Percentiles rank a stretch among this genome's conserved stretches.
Conservation (phyloP, 2,888 invertebrate genomes). For the Petrolisthes cinctipes region DNA sequence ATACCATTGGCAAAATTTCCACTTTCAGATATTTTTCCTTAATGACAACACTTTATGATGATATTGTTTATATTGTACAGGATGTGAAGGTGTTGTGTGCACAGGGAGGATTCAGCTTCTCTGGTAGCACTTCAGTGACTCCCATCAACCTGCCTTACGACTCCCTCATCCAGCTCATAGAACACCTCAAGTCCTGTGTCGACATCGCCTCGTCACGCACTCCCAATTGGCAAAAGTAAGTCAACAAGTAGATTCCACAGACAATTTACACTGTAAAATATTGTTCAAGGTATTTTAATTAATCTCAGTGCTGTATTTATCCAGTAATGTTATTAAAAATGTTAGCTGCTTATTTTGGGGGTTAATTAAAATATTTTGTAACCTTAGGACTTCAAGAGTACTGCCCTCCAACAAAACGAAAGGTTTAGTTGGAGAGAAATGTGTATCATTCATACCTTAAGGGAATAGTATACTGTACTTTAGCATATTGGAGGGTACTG, state of each 20-base stretch:
- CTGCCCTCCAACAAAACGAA: too few relatives aligned
- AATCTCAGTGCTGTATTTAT: not conserved
- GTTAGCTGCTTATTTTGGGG: too few relatives aligned
- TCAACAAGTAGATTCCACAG: not conserved
- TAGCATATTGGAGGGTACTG: too few relatives aligned
- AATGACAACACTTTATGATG: too few relatives aligned
- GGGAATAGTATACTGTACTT: too few relatives aligned
- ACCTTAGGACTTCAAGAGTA: too few relatives aligned
- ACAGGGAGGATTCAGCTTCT: slow-evolving; percentile 63
- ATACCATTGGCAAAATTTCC: too few relatives aligned
- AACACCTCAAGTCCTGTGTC: slow-evolving; percentile 92
- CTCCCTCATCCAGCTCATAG: slow-evolving; percentile 91
- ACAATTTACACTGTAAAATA: not conserved
- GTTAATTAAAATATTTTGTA: too few relatives aligned
- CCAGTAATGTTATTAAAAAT: not conserved
- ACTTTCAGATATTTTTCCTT: too few relatives aligned
- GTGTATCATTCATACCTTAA: too few relatives aligned
- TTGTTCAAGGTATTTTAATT: not conserved
- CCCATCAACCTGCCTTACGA: slow-evolving; percentile 82
- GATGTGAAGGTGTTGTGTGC: slow-evolving; percentile 70
- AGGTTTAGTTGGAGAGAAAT: too few relatives aligned
- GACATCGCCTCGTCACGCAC: slow-evolving; percentile 93
- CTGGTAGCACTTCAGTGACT: slow-evolving; percentile 41
- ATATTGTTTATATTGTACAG: slow-evolving; percentile 67
- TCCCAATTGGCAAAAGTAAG: slow-evolving; percentile 70